These are phyloP conservation scores for Meleagris gallopavo DNA, from an alignment of 2,113 vertebrate species.

Conservation along the genomic window DNA sequence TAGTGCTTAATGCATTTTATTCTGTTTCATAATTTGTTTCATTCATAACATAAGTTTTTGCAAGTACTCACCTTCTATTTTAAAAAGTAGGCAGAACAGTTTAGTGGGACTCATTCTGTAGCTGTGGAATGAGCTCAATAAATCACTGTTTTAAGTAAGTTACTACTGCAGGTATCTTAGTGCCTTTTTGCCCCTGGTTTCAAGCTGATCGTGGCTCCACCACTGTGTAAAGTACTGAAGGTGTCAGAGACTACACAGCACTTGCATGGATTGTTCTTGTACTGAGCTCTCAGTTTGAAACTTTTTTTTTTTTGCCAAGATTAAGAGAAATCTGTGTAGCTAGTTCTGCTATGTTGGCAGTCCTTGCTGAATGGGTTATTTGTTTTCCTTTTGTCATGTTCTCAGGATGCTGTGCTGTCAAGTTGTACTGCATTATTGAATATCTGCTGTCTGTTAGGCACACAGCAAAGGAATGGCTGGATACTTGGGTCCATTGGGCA, in stretches of 20 bases:
- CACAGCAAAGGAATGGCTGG: background rate
- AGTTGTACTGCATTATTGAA: background rate
- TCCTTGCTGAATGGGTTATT: background rate
- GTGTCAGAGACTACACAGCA: background rate
- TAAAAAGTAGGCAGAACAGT: background rate
- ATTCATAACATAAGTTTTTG: slow-evolving; percentile 12
- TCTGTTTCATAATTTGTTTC: slow-evolving; percentile 21
- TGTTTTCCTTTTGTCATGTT: background rate
- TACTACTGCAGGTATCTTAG: background rate
- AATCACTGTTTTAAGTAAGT: background rate
- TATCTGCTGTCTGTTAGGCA: background rate
- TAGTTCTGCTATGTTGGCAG: background rate
- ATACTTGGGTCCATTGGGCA: background rate
- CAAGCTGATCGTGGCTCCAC: background rate
- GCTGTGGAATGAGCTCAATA: background rate
- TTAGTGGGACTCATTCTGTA: background rate
- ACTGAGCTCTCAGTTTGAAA: background rate
- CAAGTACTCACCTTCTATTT: background rate
- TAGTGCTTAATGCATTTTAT: slow-evolving; percentile 15
- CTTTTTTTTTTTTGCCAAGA: background rate
- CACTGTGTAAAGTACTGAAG: background rate
- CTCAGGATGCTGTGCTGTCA: background rate
- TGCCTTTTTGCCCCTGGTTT: background rate
- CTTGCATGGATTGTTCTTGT: background rate
- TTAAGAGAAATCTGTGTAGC: background rate